A percentile compares a stretch with the other conserved stretches of the same genome.
These are phyloP conservation scores for Xanthostigma xanthostigma DNA, from an alignment of 2,888 invertebrate species.

Conservation along the genomic window DNA sequence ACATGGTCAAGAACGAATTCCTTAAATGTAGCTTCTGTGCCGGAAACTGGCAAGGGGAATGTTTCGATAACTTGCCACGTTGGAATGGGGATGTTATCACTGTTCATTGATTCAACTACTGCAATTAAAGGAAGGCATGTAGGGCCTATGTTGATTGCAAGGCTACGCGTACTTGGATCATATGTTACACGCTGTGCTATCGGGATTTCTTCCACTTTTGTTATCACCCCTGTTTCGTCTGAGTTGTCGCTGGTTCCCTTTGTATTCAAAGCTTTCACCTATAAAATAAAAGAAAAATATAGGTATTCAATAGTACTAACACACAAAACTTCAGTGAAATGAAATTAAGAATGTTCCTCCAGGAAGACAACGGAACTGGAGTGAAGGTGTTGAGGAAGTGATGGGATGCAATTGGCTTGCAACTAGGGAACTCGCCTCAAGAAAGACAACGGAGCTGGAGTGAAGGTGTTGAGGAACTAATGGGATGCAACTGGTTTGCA, in stretches of 20 bases:
- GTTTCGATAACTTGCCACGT: constrained; percentile 60
- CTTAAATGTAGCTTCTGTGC: constrained; percentile 50
- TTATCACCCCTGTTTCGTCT: constrained; percentile 65
- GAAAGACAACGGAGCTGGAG: too few relatives aligned
- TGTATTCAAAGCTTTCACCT: constrained; percentile 75
- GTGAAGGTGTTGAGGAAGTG: too few relatives aligned
- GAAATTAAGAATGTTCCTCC: not conserved
- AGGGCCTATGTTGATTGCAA: constrained; percentile 66
- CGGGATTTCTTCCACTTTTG: constrained; percentile 72
- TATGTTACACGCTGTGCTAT: constrained; percentile 67
- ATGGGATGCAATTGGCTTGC: too few relatives aligned
- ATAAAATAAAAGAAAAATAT: constrained; percentile 14
- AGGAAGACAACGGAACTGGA: not conserved
- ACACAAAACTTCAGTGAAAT: not conserved
- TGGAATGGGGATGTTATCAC: constrained; percentile 37
- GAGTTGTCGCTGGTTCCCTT: constrained; percentile 80
- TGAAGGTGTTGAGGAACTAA: too few relatives aligned
- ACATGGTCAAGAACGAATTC: constrained; percentile 53
- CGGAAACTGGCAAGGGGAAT: constrained; percentile 54
- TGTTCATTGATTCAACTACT: constrained; percentile 54
- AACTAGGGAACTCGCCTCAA: not conserved
- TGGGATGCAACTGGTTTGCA: too few relatives aligned
- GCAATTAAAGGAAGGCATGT: constrained; percentile 67
- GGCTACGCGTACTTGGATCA: constrained; percentile 58
- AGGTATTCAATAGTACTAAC: not conserved